A percentile compares a stretch with the other conserved stretches of the same genome.
These are phyloP conservation scores for Archaeoteleia sp. DNA, from an alignment of 2,888 invertebrate genomes.

Conservation along the genomic window DNA sequence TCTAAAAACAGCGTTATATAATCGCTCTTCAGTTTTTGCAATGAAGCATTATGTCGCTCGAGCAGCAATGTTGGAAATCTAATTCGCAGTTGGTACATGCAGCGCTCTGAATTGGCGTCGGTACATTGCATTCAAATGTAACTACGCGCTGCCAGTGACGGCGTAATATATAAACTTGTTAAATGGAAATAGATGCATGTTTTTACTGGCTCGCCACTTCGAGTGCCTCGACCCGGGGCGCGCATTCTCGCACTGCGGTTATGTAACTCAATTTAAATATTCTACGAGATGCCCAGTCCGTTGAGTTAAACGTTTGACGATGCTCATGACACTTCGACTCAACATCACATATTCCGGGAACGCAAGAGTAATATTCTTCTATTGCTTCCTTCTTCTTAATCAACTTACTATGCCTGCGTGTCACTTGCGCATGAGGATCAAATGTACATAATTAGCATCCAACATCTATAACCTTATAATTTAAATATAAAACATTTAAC, in stretches of 20 bases:
- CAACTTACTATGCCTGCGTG: constrained; percentile 46
- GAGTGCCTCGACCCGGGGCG: constrained; percentile 58
- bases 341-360: constrained; percentile 35
- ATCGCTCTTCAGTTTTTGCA: constrained; percentile 11
- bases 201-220: constrained; percentile 70
- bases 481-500: constrained; percentile 48
- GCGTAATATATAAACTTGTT: constrained; percentile 74
- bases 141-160: constrained; percentile 73
- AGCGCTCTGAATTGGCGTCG: constrained; percentile 58
- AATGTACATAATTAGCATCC: constrained; percentile 46
- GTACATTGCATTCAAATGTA: constrained; percentile 74
- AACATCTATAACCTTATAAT: constrained; percentile 45
- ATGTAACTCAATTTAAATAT: constrained; percentile 72
- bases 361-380: constrained; percentile 39
- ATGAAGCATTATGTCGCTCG: constrained; percentile 40
- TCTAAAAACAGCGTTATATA: not conserved
- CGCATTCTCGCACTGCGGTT: constrained; percentile 59
- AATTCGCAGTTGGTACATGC: constrained; percentile 61
- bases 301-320: constrained; percentile 47
- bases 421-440: constrained; percentile 39
- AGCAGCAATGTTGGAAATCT: constrained; percentile 54
- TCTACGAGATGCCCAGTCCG: constrained; percentile 54
- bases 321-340: constrained; percentile 49
- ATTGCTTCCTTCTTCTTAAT: constrained; percentile 47
- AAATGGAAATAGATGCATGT: constrained; percentile 75